phyloP scores from a whole-genome alignment of 2,113 vertebrate genomes.

The Excalfactoria chinensis region DNA sequence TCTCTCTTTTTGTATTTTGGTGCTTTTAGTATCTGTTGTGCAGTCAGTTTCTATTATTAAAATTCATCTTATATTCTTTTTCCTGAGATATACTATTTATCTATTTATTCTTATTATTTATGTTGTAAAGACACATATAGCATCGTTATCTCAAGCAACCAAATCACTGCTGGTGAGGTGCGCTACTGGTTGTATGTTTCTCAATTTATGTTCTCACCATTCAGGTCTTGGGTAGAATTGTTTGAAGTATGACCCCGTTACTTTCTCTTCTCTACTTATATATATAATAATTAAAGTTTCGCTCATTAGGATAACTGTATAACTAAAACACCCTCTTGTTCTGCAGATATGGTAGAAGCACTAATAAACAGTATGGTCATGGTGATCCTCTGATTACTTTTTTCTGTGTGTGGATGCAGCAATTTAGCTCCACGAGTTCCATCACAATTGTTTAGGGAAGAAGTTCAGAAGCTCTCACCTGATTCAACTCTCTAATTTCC shows the following conservation, averaged over 20 bases:
- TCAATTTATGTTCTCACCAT: not conserved
- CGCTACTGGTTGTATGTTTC: slow-evolving; percentile 34
- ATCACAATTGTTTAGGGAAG: not conserved
- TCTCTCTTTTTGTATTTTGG: not conserved
- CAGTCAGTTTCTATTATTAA: slow-evolving; percentile 10
- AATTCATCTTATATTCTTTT: slow-evolving; percentile 5
- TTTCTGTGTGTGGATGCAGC: not conserved
- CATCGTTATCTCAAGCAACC: slow-evolving; percentile 32
- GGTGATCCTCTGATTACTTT: not conserved
- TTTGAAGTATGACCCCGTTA: slow-evolving; percentile 62
- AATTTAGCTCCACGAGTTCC: not conserved
- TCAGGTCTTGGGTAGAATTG: slow-evolving; percentile 30
- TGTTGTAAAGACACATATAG: not conserved
- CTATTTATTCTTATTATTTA: slow-evolving; percentile 9
- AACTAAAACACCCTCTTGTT: slow-evolving; percentile 36
- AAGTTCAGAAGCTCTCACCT: not conserved
- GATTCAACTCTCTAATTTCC: not conserved
- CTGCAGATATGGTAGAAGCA: slow-evolving; percentile 4
- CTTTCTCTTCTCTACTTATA: slow-evolving; percentile 59
- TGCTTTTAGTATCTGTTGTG: not conserved
- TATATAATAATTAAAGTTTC: slow-evolving; percentile 65
- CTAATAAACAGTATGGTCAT: not conserved
- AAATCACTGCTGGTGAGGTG: slow-evolving; percentile 10
- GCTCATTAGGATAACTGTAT: slow-evolving; percentile 42
- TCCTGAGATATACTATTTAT: slow-evolving; percentile 13